Base-by-base conservation (phyloP, 1,140 invertebrate genomes). In the Tribolium castaneum region DNA sequence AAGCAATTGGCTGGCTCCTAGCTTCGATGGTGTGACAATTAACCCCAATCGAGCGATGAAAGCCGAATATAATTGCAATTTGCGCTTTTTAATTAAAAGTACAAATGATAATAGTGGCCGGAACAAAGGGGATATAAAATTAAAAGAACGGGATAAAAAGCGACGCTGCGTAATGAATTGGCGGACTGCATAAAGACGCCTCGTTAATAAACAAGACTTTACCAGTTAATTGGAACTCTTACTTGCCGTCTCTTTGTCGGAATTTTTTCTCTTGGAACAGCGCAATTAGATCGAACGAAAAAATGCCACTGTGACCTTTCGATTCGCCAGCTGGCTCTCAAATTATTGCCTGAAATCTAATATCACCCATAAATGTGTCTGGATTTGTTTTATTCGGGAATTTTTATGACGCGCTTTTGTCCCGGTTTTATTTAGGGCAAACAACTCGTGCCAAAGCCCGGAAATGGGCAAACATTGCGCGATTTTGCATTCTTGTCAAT, bases 41-140 rank as follows among this genome's bases (percentile, higher is more conserved):
- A 45, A 45, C 39, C 39, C 9, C 39, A 45, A 45, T 45, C 39
- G 39, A 10, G 39, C 9, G 2, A 5, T 45, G 39, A 45, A 45
- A 45, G 39, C 39, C n/a, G 14, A 19, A 59, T 59, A 66, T 66
- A 66, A 66, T 39, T 66, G 59, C 59, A 66, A 66, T 66, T 66
- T 66, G 59, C 59, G 34, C 59, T 66, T 66, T 66, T 66, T 66
- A 66, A 66, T 66, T 66, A 66, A 66, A 66, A 66, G 59, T 66
- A 66, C 59, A 66, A 66, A 66, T 39, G 59, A 39, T 39, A 39
- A 66, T 66, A 66, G 59, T 66, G 59, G 59, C 59, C 19, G 54
- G 59, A 66, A 66, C 59, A 66, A 66, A 66, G n/a, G 16, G 6
- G 59, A 66, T 66, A 66, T 66, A 34, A 66, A 66, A 66, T 66